These are phyloP conservation scores for Dione juno DNA, from an alignment of 2,888 invertebrate species.

Conservation along the genomic window DNA sequence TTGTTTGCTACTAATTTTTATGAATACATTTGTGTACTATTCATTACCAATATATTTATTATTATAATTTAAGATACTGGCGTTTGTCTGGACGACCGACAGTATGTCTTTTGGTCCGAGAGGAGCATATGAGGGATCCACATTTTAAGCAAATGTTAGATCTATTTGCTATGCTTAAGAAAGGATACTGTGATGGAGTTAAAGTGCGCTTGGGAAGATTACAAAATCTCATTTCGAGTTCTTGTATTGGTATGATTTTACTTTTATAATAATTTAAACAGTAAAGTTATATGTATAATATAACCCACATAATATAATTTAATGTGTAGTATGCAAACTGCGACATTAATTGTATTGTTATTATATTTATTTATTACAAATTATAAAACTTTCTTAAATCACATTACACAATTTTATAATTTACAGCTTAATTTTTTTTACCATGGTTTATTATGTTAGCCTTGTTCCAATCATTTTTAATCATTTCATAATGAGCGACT, in stretches of 20 bases:
- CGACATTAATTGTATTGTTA: too few relatives aligned
- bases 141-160: conserved; percentile 98
- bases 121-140: conserved; percentile 98
- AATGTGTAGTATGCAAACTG: too few relatives aligned
- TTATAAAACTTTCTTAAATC: too few relatives aligned
- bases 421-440: too few relatives aligned
- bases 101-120: conserved; percentile 96
- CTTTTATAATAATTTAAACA: not conserved
- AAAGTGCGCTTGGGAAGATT: conserved; percentile 96
- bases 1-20: too few relatives aligned
- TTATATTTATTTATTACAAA: too few relatives aligned
- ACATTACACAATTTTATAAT: too few relatives aligned
- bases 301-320: too few relatives aligned
- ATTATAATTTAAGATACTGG: conserved; percentile 89
- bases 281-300: too few relatives aligned
- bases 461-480: too few relatives aligned
- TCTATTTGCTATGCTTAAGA: conserved; percentile 97
- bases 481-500: too few relatives aligned
- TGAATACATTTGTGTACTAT: not conserved
- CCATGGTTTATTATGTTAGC: too few relatives aligned
- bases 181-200: conserved; percentile 97
- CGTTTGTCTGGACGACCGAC: conserved; percentile 98
- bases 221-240: conserved; percentile 98
- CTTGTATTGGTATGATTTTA: conserved; percentile 90
- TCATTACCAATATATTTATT: not conserved